phyloP scores from a whole-genome alignment of 2,888 invertebrate species.

The Xanthostigma xanthostigma region DNA sequence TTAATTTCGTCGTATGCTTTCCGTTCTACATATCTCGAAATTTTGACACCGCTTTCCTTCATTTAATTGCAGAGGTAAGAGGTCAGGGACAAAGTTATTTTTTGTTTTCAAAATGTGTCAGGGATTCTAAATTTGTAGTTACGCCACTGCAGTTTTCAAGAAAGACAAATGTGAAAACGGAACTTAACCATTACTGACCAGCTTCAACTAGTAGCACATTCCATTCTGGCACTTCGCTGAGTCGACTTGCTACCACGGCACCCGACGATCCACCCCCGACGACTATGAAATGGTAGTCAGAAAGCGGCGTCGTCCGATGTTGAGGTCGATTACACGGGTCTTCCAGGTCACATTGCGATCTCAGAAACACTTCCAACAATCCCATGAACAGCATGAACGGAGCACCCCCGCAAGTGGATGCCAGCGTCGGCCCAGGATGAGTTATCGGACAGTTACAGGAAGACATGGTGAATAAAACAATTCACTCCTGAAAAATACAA shows the following conservation, averaged over 20 bases:
- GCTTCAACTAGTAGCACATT: constrained; percentile 59
- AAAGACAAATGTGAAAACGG: too few relatives aligned
- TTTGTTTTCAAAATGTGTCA: too few relatives aligned
- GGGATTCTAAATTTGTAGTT: too few relatives aligned
- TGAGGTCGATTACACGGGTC: constrained; percentile 69
- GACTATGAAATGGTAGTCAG: constrained; percentile 61
- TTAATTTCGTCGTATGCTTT: too few relatives aligned
- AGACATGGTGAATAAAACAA: constrained; percentile 28
- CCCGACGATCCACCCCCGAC: constrained; percentile 61
- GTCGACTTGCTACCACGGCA: constrained; percentile 52
- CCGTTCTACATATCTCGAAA: too few relatives aligned
- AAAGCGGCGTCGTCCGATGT: constrained; percentile 36
- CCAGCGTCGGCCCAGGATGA: constrained; percentile 68
- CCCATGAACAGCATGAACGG: constrained; percentile 86
- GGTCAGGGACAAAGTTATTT: too few relatives aligned
- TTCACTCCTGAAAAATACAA: not conserved
- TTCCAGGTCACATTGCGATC: constrained; percentile 76
- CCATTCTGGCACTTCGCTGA: constrained; percentile 60
- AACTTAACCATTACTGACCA: constrained; percentile 26
- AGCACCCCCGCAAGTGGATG: constrained; percentile 70
- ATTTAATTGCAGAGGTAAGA: too few relatives aligned
- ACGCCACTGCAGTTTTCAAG: too few relatives aligned
- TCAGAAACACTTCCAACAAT: constrained; percentile 66
- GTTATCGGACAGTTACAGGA: constrained; percentile 68
- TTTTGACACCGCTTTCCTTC: too few relatives aligned